Evolutionary conservation across 2,113 vertebrate species (phyloP).

Genomic region (Halcyon malimbica): DNA sequence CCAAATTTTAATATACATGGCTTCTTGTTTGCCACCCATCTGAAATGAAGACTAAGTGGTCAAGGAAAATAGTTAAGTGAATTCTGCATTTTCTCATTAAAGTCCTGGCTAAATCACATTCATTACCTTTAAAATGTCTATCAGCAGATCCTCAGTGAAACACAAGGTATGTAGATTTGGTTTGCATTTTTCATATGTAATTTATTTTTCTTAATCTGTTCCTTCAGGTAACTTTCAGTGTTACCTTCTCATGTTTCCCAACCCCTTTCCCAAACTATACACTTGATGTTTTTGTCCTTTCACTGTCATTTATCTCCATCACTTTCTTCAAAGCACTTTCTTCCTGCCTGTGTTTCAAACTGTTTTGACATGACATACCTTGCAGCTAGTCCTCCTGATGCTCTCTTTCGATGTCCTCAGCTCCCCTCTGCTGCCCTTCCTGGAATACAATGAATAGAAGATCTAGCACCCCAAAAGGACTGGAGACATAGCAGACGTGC

Average conservation of each 20-base stretch:
- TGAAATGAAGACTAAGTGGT: background rate
- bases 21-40: background rate
- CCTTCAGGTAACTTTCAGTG: background rate
- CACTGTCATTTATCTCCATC: background rate
- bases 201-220: background rate
- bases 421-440: background rate
- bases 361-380: background rate
- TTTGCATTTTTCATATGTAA: background rate
- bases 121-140: background rate
- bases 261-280: background rate
- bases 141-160: background rate
- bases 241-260: background rate
- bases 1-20: background rate
- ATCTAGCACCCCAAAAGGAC: background rate
- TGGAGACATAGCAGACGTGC: background rate
- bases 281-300: background rate
- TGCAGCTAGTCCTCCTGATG: background rate
- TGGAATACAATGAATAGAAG: background rate
- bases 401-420: background rate
- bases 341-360: background rate
- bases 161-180: background rate
- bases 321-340: background rate
- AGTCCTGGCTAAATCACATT: background rate
- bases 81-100: background rate
- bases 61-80: background rate